Evolutionary conservation across 2,797 vertebrate species (phyloP), one percentile per base, ranked within the genome.

Genomic region (Gorsachius magnificus): DNA sequence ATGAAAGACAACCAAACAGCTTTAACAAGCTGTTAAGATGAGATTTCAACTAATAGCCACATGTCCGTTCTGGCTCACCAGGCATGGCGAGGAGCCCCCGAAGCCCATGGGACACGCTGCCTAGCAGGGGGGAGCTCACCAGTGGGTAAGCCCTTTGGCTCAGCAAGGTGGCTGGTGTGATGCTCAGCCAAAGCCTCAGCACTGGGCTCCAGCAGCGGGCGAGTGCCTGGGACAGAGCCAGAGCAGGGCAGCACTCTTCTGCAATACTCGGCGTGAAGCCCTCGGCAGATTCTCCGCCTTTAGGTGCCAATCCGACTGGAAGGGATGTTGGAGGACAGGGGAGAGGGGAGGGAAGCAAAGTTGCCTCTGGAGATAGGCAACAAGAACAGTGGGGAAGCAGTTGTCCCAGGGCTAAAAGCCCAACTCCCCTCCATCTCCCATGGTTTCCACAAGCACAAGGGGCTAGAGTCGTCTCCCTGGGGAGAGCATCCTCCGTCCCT

Each of bases 81-180:
- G n/a, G 46, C 2, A 5, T 26, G 0, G 0, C 0, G 2, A 64
- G 45, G 19, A 78, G 69, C 22, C 41, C 20, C 50, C 63, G 53
- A 36, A 57, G 20, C 36, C n/a, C 18, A 2, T 33, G 77, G 90
- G 77, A 78, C 8, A 9, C 0, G 17, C 38, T 69, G 61, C 50
- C 31, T 16, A 3, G 45, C 8, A 1, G 10, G 2, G 21, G 13
- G 22, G 26, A 36, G 57, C 50, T 31, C 45, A 33, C 4, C 16
- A 6, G 36, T 2, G 25, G 58, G 33, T 7, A 15, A 43, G n/a
- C n/a, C n/a, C 57, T 38, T 25, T 0, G 26, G 69, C 41, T 21
- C 58, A 41, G 63, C 48, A 63, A 20, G 29, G 60, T 3, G 2
- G 14, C 15, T 7, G n/a, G 29, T 54, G 41, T 6, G 2, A 8